Percentiles rank a stretch among this genome's conserved stretches.
phyloP scores from a whole-genome alignment of 2,888 invertebrate species.

The Escarpia spicata region DNA sequence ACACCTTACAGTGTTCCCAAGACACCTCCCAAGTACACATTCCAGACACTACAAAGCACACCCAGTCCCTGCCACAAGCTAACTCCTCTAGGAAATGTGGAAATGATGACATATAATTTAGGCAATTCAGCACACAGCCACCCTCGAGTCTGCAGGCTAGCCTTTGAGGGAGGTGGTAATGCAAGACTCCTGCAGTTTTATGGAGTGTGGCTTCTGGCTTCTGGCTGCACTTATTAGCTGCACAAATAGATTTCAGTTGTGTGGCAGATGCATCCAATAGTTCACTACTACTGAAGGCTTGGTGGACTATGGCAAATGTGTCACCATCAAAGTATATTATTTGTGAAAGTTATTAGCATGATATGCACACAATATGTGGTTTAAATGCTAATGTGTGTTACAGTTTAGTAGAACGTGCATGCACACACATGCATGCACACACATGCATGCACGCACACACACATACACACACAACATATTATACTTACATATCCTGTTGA shows the following conservation, averaged over 20 bases:
- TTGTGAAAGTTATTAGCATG: neutral
- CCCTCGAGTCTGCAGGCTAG: neutral
- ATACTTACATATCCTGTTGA: no score
- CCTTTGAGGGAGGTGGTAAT: neutral
- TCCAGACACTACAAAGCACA: neutral
- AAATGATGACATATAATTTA: neutral
- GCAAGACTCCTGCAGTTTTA: conserved; percentile 5
- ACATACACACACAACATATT: no score
- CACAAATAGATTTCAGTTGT: neutral
- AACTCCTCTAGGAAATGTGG: neutral
- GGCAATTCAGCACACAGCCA: neutral
- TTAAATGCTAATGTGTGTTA: neutral
- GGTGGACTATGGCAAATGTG: neutral
- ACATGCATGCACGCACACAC: no score
- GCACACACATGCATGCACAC: neutral
- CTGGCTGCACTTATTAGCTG: neutral
- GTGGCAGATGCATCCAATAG: neutral
- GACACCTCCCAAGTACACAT: neutral
- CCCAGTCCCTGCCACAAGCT: neutral
- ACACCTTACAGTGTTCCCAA: neutral
- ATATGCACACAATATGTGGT: neutral
- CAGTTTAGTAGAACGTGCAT: neutral
- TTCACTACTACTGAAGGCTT: neutral
- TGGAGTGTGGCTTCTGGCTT: neutral
- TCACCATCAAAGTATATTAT: neutral